These are phyloP conservation scores for Sceloporus undulatus DNA, from an alignment of 2,113 vertebrate genomes.

Conservation along the genomic window DNA sequence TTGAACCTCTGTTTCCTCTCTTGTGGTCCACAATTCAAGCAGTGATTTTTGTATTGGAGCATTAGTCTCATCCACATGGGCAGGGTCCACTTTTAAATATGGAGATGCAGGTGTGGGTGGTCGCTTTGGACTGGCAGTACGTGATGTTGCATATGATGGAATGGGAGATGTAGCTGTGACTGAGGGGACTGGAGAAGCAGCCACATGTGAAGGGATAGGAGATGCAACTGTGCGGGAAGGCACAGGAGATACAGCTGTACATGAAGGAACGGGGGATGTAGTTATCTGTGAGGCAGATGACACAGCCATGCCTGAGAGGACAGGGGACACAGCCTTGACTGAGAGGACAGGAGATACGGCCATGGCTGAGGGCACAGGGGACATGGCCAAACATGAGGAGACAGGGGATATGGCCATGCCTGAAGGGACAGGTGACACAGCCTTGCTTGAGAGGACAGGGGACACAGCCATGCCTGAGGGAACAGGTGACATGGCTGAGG, in stretches of 20 bases:
- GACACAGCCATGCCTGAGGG: background rate
- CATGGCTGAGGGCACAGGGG: background rate
- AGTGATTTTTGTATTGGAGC: background rate
- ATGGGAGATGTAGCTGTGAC: background rate
- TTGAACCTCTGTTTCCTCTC: slow-evolving; percentile 22
- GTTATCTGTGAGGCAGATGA: background rate
- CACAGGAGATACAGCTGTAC: background rate
- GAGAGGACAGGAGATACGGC: background rate
- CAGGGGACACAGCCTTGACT: background rate
- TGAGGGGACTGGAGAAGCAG: background rate
- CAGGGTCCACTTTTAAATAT: background rate
- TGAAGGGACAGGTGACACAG: background rate
- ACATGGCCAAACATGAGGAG: background rate
- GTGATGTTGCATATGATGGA: background rate
- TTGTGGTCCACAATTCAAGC: slow-evolving; percentile 13
- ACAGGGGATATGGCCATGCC: background rate
- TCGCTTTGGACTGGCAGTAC: slow-evolving; percentile 12
- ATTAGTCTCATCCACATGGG: background rate
- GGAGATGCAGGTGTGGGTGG: slow-evolving; percentile 6
- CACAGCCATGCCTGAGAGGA: background rate
- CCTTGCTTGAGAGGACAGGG: background rate
- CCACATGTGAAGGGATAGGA: background rate
- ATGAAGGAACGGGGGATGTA: background rate
- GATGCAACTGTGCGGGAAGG: background rate
- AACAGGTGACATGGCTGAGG: background rate